phyloP scores from a whole-genome alignment of 1,140 invertebrate genomes.

The Telenomus remus region DNA sequence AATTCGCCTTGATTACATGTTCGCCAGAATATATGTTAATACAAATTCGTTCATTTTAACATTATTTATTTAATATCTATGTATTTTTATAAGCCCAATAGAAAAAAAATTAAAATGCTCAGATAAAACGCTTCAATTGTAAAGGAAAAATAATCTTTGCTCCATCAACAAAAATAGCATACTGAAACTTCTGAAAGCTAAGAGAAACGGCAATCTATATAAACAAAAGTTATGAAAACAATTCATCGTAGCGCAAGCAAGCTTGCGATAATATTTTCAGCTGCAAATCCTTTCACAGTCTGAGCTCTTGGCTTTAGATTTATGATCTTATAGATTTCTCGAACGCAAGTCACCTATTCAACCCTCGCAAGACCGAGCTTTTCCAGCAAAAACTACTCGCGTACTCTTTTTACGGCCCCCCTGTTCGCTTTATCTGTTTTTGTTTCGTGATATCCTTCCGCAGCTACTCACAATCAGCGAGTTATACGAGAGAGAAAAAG shows the following conservation, averaged over 20 bases:
- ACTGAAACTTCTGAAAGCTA: too few relatives aligned
- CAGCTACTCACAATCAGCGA: constrained; percentile 43
- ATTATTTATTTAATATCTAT: too few relatives aligned
- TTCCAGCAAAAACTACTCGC: constrained; percentile 16
- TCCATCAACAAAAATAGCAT: too few relatives aligned
- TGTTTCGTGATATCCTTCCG: constrained; percentile 58
- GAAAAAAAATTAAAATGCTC: too few relatives aligned
- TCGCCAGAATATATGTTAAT: neutral
- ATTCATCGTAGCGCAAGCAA: constrained; percentile 14
- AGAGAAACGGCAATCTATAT: neutral
- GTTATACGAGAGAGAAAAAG: constrained; percentile 55
- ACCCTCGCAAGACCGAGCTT: constrained; percentile 29
- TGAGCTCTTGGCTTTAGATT: constrained; percentile 38
- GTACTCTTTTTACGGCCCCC: constrained; percentile 33
- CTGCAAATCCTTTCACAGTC: constrained; percentile 30
- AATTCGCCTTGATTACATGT: constrained; percentile 20
- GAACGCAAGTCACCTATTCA: constrained; percentile 41
- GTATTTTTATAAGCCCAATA: too few relatives aligned
- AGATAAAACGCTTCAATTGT: neutral
- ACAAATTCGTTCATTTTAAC: too few relatives aligned
- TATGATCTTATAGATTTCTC: constrained; percentile 61
- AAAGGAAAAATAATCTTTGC: too few relatives aligned
- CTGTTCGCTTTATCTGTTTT: constrained; percentile 57
- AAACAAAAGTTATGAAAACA: constrained; percentile 18
- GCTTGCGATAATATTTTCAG: constrained; percentile 27